These are phyloP conservation scores for Drosophila mimica DNA, from an alignment of 2,888 invertebrate genomes.

Conservation along the genomic window DNA sequence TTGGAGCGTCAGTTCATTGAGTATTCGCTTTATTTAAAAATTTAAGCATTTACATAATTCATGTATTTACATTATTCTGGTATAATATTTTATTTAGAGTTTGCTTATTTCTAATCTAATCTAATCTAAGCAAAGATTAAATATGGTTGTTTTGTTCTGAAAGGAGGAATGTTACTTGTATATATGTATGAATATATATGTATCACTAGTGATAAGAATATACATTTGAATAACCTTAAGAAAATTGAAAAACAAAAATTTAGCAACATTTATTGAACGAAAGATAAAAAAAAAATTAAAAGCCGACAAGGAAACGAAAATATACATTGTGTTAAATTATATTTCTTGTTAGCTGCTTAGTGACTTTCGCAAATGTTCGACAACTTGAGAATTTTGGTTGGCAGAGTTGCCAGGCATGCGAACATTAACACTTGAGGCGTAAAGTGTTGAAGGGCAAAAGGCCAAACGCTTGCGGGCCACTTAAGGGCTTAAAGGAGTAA, in stretches of 20 bases:
- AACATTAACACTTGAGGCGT: slow-evolving; percentile 50
- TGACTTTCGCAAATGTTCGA: slow-evolving; percentile 20
- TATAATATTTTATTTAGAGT: background rate
- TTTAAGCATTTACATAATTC: background rate
- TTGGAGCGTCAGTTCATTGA: background rate
- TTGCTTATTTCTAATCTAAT: too few species aligned
- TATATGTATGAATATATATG: background rate
- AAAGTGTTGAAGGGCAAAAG: slow-evolving; percentile 67
- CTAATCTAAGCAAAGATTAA: background rate
- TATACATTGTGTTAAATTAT: background rate
- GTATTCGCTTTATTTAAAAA: background rate
- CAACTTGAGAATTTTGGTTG: slow-evolving; percentile 24
- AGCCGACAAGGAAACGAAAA: background rate
- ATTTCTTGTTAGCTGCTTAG: background rate
- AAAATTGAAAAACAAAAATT: background rate
- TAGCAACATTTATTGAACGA: background rate
- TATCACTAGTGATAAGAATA: background rate
- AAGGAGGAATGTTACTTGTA: background rate
- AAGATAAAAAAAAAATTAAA: background rate
- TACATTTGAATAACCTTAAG: background rate
- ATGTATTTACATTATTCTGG: background rate
- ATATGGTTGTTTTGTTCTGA: background rate
- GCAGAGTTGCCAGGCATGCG: slow-evolving; percentile 32
- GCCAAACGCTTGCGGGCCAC: slow-evolving; percentile 56
- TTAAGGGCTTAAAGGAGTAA: slow-evolving; percentile 52